Base-by-base conservation (phyloP, 2,888 invertebrate species). In the Drosophila multiciliata region DNA sequence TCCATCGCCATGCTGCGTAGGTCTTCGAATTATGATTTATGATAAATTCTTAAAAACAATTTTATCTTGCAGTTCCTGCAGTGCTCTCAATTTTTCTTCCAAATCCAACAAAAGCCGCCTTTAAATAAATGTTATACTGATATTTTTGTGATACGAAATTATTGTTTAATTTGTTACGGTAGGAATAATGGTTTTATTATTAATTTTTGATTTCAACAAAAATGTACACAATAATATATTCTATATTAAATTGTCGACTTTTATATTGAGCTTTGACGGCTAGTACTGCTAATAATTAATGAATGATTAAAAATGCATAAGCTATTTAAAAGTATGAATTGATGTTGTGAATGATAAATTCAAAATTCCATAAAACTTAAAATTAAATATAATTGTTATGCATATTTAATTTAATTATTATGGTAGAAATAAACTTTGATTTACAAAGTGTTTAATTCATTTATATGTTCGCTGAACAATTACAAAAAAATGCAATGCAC, bases 1-100 rank as follows among this genome's bases (percentile, higher is more conserved):
- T 95, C 95, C 9, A 88, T 93, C 8, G 94, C 95, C 29, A 93
- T 96, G 79, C 84, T 95, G 77, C 93, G 96, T 96, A 93, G 93
- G 91, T 86, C 36, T 32, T 9, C 6, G 9, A 26, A 8, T n/a
- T n/a, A 8, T 26, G 2, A 17, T n/a, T 35, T 23, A 23, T 17
- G 0, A 15, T 6, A 17, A 5, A n/a, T n/a, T 11, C n/a, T 7
- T 33, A 15, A 45, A 45, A 45, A 11, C 2, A 8, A 9, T 32
- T 33, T 20, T 7, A 29, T 35, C 3, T 66, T 72, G 4, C 59
- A 92, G 91, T 87, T 77, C 89, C 87, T 26, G 84, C 77, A 4
- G 74, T 80, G 29, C 77, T 90, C 48, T 90, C 90, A n/a, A 72
- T 76, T 33, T 78, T 90, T 48, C 65, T 91, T 35, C 91, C 91